Conservation (phyloP, 2,797 vertebrate species). For the Pseudopleuronectes americanus region DNA sequence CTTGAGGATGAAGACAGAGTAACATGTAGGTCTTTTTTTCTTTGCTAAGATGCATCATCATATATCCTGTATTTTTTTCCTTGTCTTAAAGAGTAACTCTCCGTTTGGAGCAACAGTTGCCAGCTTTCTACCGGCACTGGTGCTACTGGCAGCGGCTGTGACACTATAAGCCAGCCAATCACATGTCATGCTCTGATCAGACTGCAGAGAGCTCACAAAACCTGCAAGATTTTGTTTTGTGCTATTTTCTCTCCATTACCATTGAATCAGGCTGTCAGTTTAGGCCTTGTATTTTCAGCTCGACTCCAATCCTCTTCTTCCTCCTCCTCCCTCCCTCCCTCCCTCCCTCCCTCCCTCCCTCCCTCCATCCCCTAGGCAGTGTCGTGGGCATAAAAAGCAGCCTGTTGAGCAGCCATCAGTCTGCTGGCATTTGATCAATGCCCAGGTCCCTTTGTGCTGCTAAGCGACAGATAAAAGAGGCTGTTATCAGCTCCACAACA, state of each 20-base stretch:
- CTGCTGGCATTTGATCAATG: constrained; percentile 86
- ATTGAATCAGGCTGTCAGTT: constrained; percentile 53
- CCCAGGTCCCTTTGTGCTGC: constrained; percentile 83
- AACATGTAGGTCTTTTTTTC: not conserved
- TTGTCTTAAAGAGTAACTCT: not conserved
- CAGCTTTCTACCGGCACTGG: not conserved
- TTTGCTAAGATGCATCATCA: not conserved
- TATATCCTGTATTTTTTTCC: not conserved
- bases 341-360: constrained; percentile 33
- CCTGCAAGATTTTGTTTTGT: constrained; percentile 13
- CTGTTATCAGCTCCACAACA: constrained; percentile 83
- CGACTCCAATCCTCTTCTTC: constrained; percentile 40
- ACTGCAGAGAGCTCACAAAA: constrained; percentile 32
- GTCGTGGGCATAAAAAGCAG: constrained; percentile 66
- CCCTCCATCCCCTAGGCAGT: constrained; percentile 60
- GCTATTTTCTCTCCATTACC: constrained; percentile 43
- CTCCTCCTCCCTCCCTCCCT: too few species aligned
- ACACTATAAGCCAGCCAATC: constrained; percentile 11
- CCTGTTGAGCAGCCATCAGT: constrained; percentile 84
- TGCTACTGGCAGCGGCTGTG: constrained; percentile 7
- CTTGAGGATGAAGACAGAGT: not conserved
- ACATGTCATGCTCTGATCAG: constrained; percentile 17
- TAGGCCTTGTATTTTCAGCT: constrained; percentile 59
- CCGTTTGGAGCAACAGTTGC: not conserved
- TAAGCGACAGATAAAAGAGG: constrained; percentile 85